A percentile compares a stretch with the other conserved stretches of the same genome.
Evolutionary conservation across 2,113 vertebrate genomes (phyloP).

Genomic region (Chaetodon auriga): DNA sequence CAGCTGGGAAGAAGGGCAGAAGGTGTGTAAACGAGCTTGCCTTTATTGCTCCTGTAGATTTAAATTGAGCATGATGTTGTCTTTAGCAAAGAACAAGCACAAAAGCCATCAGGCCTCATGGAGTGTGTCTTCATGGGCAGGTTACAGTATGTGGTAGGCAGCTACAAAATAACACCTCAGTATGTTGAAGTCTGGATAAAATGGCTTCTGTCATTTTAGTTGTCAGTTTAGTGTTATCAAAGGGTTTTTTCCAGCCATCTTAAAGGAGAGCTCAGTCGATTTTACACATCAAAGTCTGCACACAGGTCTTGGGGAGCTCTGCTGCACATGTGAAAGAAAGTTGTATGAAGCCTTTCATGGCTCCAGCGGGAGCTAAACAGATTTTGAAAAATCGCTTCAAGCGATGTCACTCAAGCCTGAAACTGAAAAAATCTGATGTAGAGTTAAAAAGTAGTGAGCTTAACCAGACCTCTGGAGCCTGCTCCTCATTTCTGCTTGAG

Average conservation of each 20-base stretch:
- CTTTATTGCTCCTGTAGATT: neutral
- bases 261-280: neutral
- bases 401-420: too few species aligned
- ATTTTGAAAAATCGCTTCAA: too few species aligned
- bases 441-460: too few species aligned
- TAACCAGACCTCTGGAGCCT: too few species aligned
- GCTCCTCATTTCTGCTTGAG: too few species aligned
- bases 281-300: neutral
- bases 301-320: neutral
- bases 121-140: neutral
- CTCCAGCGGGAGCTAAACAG: too few species aligned
- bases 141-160: neutral
- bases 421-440: too few species aligned
- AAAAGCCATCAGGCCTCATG: neutral
- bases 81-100: neutral
- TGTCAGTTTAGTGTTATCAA: neutral
- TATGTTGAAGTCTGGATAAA: neutral
- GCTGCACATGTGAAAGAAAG: too few species aligned
- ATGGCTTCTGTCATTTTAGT: neutral
- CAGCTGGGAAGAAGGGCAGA: conserved; percentile 84
- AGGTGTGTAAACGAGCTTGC: conserved; percentile 59
- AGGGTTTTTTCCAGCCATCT: neutral
- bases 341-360: too few species aligned
- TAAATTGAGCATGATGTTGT: neutral
- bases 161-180: neutral